Evolutionary conservation across 2,113 vertebrate species (phyloP).

Genomic region (Ciconia maguari): DNA sequence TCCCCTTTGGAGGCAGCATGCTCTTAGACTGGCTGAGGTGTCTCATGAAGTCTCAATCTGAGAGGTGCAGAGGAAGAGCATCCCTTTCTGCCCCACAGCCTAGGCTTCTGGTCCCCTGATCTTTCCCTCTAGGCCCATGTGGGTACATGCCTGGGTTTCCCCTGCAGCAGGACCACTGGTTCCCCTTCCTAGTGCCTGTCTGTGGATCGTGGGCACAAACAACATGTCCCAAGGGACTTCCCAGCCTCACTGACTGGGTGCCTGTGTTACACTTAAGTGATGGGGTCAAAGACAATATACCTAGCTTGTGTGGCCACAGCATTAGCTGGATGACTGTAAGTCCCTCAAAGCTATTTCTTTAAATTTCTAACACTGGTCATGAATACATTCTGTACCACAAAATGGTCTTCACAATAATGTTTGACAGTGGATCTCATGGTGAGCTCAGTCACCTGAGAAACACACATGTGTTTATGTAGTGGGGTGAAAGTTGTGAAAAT

Average conservation of each 20-base stretch:
- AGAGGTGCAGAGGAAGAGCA: neutral
- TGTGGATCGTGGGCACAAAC: neutral
- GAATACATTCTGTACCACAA: neutral
- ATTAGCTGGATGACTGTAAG: neutral
- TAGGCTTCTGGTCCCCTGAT: neutral
- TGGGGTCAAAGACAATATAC: neutral
- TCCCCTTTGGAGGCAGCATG: neutral
- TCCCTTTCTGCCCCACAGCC: neutral
- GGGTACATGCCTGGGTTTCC: neutral
- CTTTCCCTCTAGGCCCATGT: neutral
- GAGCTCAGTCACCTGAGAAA: neutral
- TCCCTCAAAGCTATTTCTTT: neutral
- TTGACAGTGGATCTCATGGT: neutral
- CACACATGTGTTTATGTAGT: too few species aligned
- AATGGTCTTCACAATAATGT: neutral
- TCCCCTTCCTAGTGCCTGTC: neutral
- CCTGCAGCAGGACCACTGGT: neutral
- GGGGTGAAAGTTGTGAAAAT: neutral
- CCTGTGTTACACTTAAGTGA: neutral
- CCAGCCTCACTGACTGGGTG: neutral
- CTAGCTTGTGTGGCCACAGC: neutral
- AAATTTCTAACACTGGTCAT: neutral
- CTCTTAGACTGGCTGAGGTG: neutral
- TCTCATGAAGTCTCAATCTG: neutral
- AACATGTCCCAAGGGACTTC: neutral